Conservation (phyloP, 2,888 invertebrate genomes). For the Rhimphoctona megacephalus region DNA sequence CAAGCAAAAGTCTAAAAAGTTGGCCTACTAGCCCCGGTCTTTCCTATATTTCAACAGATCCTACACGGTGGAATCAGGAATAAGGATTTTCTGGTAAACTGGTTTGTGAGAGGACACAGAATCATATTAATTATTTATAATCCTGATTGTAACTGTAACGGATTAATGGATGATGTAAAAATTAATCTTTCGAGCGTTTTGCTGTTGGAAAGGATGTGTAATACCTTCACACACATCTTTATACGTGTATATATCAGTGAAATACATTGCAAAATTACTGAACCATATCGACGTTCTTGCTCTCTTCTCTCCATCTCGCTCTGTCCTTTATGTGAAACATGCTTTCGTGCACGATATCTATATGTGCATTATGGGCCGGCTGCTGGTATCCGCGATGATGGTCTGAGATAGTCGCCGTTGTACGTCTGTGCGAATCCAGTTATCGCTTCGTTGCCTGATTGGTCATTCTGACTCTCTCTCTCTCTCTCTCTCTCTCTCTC, state of each 20-base stretch:
- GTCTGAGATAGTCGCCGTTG: constrained; percentile 72
- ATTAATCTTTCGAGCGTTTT: neutral
- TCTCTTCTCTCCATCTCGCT: constrained; percentile 2
- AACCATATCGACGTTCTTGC: neutral
- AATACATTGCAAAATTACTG: constrained; percentile 20
- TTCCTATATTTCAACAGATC: constrained; percentile 2
- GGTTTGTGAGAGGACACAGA: neutral
- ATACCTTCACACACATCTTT: neutral
- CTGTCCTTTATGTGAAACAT: constrained; percentile 32
- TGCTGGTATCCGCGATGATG: constrained; percentile 66
- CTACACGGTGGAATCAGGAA: neutral
- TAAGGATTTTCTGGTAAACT: neutral
- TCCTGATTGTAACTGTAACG: neutral
- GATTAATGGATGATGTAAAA: constrained; percentile 5
- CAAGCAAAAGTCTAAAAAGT: no score
- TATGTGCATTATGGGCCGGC: constrained; percentile 42
- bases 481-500: constrained; percentile 19
- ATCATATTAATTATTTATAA: constrained; percentile 23
- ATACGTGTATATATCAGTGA: neutral
- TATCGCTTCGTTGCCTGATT: constrained; percentile 78
- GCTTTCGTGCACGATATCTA: constrained; percentile 24
- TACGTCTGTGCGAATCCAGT: constrained; percentile 75
- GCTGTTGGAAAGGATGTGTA: neutral
- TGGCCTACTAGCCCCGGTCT: no score
- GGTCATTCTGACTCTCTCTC: constrained; percentile 58